A percentile compares a stretch with the other conserved stretches of the same genome.
These are phyloP conservation scores for Diphyllodes magnificus DNA, from an alignment of 2,113 vertebrate species.

Conservation along the genomic window DNA sequence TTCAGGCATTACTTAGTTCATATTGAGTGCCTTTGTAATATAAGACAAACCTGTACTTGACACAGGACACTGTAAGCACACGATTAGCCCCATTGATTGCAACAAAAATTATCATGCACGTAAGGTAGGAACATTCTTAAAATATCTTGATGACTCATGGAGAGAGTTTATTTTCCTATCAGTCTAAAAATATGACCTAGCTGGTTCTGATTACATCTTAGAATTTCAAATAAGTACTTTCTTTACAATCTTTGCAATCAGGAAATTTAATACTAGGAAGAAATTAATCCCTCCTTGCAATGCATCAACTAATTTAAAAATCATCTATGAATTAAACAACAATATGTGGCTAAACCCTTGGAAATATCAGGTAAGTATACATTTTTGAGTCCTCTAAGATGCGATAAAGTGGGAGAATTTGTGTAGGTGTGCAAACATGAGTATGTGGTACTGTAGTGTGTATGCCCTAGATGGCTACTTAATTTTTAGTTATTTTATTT, in stretches of 20 bases:
- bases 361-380: not conserved
- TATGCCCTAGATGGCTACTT: not conserved
- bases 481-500: not conserved
- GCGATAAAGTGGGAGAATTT: not conserved
- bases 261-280: not conserved
- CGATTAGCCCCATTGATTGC: not conserved
- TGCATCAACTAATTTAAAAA: not conserved
- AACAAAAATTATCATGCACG: not conserved
- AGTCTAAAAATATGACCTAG: not conserved
- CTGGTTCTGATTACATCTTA: not conserved
- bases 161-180: not conserved
- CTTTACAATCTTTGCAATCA: not conserved
- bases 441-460: not conserved
- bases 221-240: not conserved
- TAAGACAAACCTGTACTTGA: not conserved
- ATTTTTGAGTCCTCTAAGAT: not conserved
- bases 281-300: not conserved
- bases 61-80: not conserved
- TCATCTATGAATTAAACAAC: not conserved
- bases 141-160: not conserved
- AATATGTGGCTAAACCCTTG: not conserved
- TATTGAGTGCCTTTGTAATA: not conserved
- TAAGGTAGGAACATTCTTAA: not conserved
- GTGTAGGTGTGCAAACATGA: not conserved
- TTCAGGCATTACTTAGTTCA: not conserved